phyloP scores from a whole-genome alignment of 1,140 invertebrate genomes.

The Panagrolaimus sp. region DNA sequence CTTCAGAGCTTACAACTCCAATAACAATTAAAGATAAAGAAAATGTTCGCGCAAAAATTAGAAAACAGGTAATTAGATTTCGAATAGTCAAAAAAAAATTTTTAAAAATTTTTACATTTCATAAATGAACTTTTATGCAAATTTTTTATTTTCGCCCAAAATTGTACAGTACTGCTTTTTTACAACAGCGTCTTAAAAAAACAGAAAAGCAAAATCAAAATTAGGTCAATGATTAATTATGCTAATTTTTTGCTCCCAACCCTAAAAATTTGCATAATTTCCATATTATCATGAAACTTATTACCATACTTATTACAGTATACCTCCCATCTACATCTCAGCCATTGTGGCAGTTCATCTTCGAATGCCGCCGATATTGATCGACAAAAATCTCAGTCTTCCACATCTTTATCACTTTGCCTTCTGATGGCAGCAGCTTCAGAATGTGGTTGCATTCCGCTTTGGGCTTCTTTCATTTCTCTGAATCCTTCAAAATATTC shows the following conservation, averaged over 20 bases:
- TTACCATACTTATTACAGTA: conserved; percentile 19
- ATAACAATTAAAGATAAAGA: conserved; percentile 31
- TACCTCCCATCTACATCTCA: neutral
- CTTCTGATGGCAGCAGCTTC: neutral
- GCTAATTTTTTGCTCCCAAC: too few relatives aligned
- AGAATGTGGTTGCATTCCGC: neutral
- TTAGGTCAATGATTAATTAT: too few relatives aligned
- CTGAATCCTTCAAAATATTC: neutral
- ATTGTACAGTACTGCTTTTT: conserved; percentile 22
- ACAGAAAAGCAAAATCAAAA: too few relatives aligned
- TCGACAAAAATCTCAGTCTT: neutral
- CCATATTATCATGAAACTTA: conserved; percentile 1
- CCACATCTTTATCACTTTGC: neutral
- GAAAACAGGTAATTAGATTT: conserved; percentile 32
- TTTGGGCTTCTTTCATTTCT: neutral
- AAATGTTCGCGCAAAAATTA: conserved; percentile 30
- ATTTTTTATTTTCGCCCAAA: conserved; percentile 29
- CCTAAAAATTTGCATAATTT: too few relatives aligned
- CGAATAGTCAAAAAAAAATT: too few relatives aligned
- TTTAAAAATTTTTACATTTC: neutral
- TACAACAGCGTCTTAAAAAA: too few relatives aligned
- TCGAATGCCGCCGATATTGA: neutral
- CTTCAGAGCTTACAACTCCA: conserved; percentile 25
- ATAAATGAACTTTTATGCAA: conserved; percentile 37
- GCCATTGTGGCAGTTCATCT: conserved; percentile 25